Base-by-base conservation (phyloP, 2,888 invertebrate genomes). In the Scelioninae gen. 1 region DNA sequence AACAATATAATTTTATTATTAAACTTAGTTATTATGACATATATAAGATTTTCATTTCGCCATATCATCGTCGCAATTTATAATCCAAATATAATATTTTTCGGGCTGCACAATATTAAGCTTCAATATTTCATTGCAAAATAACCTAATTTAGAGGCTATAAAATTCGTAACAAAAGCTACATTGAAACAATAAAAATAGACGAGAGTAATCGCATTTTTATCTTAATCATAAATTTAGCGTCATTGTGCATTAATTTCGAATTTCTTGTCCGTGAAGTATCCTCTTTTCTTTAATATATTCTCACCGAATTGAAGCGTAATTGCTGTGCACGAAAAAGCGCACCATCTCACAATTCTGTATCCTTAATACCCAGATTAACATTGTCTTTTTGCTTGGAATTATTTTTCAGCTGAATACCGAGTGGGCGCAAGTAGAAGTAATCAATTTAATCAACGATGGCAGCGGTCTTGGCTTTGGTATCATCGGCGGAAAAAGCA, bases 361-460 rank as follows among this genome's bases (percentile, higher is more conserved):
- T 7, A 29, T 43, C 13, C 38, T 43, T 60, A 23, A 60, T 43
- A 15, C 43, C 23, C n/a, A 38, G 45, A 45, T 62, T 62, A 32
- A 62, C 11, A 8, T 32, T 32, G 8, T 60, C 43, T 62, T 62
- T 62, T 62, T 47, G 38, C 56, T 51, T 55, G 63, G 9, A 47
- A 75, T 69, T 71, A 47, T 78, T 68, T 93, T 94, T 89, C 94
- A 98, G 95, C 95, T 99, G 94, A 98, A 97, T 93, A 99, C 99
- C 93, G 99, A 99, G 95, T 99, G 98, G 98, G 98, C 98, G 89
- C 99, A 99, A 95, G 98, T 99, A 88, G 99, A 99, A 94, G 97
- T 98, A 79, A 98, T 99, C 88, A 98, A 99, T 92, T 94, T 99
- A 85, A 96, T 98, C 55, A 99, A 99, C 93, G 99, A 99, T 94